Evolutionary conservation across 2,888 invertebrate species (phyloP).

Genomic region (Lissonota sp.): DNA sequence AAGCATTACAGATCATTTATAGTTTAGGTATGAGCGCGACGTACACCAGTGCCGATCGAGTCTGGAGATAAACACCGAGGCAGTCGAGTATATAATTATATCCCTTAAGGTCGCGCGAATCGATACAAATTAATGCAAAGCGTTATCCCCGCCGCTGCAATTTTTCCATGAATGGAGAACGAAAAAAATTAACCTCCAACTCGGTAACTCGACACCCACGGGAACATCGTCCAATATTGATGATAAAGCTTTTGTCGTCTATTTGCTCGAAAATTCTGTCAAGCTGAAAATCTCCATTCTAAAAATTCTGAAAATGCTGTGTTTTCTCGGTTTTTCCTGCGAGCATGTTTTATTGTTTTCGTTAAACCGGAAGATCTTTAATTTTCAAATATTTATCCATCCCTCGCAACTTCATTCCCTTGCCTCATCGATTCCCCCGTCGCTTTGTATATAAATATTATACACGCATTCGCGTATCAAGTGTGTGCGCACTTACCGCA

Average conservation of each 20-base stretch:
- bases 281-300: no score
- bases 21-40: constrained; percentile 32
- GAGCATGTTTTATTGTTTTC: no score
- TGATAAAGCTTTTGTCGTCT: no score
- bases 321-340: no score
- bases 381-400: no score
- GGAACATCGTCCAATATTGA: no score
- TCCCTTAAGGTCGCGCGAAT: constrained; percentile 62
- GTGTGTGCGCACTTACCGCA: constrained; percentile 6
- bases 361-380: no score
- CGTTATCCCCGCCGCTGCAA: constrained; percentile 43
- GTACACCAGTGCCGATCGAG: constrained; percentile 54
- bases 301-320: no score
- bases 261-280: no score
- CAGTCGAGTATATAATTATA: constrained; percentile 61
- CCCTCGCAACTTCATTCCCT: neutral
- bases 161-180: constrained; percentile 41
- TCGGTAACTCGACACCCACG: no score
- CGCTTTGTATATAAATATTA: constrained; percentile 4
- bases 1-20: constrained; percentile 22
- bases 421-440: neutral
- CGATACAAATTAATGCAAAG: constrained; percentile 57
- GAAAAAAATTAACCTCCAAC: neutral
- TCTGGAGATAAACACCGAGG: constrained; percentile 56
- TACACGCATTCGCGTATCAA: no score